Evolutionary conservation across 2,888 invertebrate genomes (phyloP).

Genomic region (Ecliptopera silaceata): DNA sequence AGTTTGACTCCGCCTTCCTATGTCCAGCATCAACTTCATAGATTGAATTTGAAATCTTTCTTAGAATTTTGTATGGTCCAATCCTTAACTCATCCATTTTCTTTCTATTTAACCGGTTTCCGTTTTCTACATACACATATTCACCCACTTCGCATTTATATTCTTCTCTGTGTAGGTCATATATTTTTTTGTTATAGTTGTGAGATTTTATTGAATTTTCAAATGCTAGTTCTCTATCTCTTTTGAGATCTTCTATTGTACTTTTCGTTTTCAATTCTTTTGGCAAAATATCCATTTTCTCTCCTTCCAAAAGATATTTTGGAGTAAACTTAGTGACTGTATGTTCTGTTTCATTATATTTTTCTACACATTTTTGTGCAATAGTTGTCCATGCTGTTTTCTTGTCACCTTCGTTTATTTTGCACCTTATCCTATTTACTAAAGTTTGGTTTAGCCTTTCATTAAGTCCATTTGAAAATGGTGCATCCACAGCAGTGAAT

Average conservation of each 20-base stretch:
- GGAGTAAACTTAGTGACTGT: background rate
- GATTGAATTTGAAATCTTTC: too few relatives aligned
- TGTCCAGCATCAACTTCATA: too few relatives aligned
- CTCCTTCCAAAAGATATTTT: background rate
- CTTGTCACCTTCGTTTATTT: background rate
- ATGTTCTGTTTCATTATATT: conserved; percentile 4
- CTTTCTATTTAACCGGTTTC: background rate
- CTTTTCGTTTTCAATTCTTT: background rate
- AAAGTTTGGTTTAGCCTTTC: conserved; percentile 6
- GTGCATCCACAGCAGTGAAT: conserved; percentile 1
- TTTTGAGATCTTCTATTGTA: background rate
- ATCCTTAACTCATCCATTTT: background rate
- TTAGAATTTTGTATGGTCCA: too few relatives aligned
- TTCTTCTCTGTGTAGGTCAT: background rate
- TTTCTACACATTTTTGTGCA: background rate
- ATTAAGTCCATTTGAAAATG: conserved; percentile 4
- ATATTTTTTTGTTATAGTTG: background rate
- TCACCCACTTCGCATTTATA: background rate
- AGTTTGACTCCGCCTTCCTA: too few relatives aligned
- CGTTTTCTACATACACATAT: background rate
- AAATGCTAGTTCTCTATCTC: background rate
- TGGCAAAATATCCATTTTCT: background rate
- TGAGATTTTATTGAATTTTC: background rate
- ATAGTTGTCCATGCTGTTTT: conserved; percentile 6
- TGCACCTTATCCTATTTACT: conserved; percentile 1